Evolutionary conservation across 2,113 vertebrate species (phyloP).

Genomic region (Microcebus ravelobensis): DNA sequence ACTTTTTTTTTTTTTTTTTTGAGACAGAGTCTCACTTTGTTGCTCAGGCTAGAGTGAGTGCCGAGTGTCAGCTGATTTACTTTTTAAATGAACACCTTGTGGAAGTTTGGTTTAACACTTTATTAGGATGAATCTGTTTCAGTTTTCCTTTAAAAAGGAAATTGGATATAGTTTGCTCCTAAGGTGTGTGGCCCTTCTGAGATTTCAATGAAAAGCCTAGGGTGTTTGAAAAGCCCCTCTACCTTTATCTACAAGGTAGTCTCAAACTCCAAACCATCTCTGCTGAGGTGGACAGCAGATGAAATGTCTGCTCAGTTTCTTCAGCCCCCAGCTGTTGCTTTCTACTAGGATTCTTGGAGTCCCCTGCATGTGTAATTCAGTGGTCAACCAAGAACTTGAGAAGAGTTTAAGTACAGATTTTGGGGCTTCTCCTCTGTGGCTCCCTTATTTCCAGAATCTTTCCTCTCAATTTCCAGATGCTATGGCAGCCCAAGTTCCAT

Average conservation of each 20-base stretch:
- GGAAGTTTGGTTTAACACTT: not conserved
- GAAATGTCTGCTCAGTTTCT: not conserved
- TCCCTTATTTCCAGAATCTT: not conserved
- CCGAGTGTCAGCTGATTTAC: no score
- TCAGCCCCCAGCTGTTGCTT: not conserved
- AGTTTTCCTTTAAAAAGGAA: not conserved
- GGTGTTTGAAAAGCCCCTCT: not conserved
- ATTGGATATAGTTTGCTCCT: not conserved
- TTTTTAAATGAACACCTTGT: not conserved
- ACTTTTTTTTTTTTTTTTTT: no score
- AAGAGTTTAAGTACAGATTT: not conserved
- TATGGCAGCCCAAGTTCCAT: not conserved
- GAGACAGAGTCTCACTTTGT: no score
- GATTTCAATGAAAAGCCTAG: not conserved
- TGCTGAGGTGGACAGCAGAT: not conserved
- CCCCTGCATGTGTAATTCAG: not conserved
- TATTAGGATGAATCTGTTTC: not conserved
- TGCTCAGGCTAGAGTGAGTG: no score
- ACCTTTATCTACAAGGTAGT: not conserved
- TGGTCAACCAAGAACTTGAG: not conserved
- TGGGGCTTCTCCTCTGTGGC: not conserved
- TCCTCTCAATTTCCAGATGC: not conserved
- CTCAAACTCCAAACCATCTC: not conserved
- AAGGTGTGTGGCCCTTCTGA: not conserved
- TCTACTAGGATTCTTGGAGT: not conserved